Conservation (phyloP, 2,888 invertebrate species). For the Oscheius onirici region DNA sequence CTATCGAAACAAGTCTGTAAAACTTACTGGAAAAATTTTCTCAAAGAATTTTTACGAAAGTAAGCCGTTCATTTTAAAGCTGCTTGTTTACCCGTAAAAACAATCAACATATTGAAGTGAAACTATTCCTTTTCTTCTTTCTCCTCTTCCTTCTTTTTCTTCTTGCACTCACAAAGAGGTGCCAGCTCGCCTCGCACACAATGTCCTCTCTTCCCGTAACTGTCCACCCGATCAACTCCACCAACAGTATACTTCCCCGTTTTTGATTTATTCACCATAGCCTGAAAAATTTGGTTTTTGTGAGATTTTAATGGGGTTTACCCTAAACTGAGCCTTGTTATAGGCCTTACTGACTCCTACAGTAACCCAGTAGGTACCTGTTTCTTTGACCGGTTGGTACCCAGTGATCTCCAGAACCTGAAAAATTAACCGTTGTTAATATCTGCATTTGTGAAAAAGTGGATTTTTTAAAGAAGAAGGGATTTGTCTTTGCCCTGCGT, state of each 20-base stretch:
- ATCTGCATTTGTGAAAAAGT: too few species aligned
- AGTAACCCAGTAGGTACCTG: constrained; percentile 7
- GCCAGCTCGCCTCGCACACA: constrained; percentile 24
- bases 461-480: too few species aligned
- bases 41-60: too few species aligned
- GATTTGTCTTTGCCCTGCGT: too few species aligned
- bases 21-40: too few species aligned
- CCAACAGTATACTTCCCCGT: constrained; percentile 8
- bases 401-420: not conserved
- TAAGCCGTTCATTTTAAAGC: too few species aligned
- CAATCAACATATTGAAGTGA: not conserved
- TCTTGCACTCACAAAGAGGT: constrained; percentile 20
- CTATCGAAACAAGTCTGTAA: too few species aligned
- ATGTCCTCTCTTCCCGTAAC: constrained; percentile 15
- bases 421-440: not conserved
- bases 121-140: not conserved
- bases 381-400: constrained; percentile 3
- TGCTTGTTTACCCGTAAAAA: too few species aligned
- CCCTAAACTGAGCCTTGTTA: constrained; percentile 21
- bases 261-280: constrained; percentile 3
- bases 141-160: not conserved
- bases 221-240: constrained; percentile 13
- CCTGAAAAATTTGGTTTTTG: not conserved
- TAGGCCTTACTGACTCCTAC: constrained; percentile 4
- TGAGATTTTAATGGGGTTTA: not conserved